These are phyloP conservation scores for Osmerus mordax DNA, from an alignment of 2,113 vertebrate genomes.

Conservation along the genomic window DNA sequence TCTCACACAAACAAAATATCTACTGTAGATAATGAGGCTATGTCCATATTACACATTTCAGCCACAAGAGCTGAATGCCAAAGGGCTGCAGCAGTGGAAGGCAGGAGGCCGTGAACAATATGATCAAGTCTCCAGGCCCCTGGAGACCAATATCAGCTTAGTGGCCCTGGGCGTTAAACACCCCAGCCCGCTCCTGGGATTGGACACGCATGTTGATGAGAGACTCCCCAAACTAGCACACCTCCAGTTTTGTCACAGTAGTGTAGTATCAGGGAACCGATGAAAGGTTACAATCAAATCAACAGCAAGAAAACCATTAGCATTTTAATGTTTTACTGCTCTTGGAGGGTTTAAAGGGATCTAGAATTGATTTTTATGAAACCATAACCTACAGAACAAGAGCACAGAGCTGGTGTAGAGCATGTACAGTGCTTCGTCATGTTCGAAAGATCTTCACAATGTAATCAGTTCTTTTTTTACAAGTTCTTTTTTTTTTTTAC, in stretches of 20 bases:
- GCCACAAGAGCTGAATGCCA: not conserved
- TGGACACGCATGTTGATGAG: conserved; percentile 14
- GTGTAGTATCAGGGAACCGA: not conserved
- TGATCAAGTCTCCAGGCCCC: not conserved
- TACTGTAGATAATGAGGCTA: too few species aligned
- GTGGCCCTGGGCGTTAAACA: not conserved
- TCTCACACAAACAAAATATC: not conserved
- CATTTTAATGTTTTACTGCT: not conserved
- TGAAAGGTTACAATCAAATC: conserved; percentile 12
- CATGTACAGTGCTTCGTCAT: too few species aligned
- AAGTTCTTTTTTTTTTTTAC: too few species aligned
- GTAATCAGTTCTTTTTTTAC: too few species aligned
- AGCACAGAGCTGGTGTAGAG: too few species aligned
- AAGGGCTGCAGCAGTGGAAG: not conserved
- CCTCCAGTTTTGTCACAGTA: not conserved
- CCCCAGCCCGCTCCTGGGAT: not conserved
- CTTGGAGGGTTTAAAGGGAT: too few species aligned
- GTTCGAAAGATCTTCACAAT: too few species aligned
- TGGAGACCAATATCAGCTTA: not conserved
- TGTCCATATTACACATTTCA: not conserved
- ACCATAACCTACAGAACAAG: too few species aligned
- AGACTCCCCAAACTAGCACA: not conserved
- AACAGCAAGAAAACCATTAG: not conserved
- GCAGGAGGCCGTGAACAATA: not conserved
- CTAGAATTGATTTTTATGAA: too few species aligned